Evolutionary conservation across 2,113 vertebrate genomes (phyloP).

Genomic region (Amblyopsis rosae): DNA sequence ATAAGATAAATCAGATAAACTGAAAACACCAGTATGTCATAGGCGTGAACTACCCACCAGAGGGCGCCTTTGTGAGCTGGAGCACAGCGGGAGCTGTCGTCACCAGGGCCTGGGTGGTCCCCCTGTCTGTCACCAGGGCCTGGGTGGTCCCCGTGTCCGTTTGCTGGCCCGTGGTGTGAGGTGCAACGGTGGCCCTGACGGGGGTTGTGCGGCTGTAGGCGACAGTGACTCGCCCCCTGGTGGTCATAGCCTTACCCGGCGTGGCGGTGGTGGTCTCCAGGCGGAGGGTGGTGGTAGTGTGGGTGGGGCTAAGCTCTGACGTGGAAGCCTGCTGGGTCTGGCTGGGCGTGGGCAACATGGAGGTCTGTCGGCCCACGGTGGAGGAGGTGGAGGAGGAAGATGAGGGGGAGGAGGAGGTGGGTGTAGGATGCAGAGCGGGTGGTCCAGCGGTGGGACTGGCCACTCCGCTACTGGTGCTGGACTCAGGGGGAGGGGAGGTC

Average conservation of each 20-base stretch:
- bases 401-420: conserved; percentile 27
- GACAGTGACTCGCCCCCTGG: conserved; percentile 32
- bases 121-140: neutral
- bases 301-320: conserved; percentile 23
- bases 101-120: conserved; percentile 32
- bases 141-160: conserved; percentile 36
- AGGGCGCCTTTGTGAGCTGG: conserved; percentile 10
- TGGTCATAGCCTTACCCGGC: conserved; percentile 38
- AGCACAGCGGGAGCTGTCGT: conserved; percentile 39
- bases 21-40: neutral
- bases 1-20: too few relatives aligned
- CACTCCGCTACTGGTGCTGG: conserved; percentile 24
- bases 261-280: conserved; percentile 55
- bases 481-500: conserved; percentile 31
- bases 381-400: conserved; percentile 37
- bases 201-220: conserved; percentile 40
- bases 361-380: conserved; percentile 36
- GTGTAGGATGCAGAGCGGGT: conserved; percentile 11
- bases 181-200: conserved; percentile 34
- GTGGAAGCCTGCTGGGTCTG: conserved; percentile 41
- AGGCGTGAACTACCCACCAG: conserved; percentile 29
- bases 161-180: conserved; percentile 45
- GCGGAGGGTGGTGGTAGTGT: conserved; percentile 38
- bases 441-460: conserved; percentile 21
- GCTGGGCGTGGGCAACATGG: conserved; percentile 17